These are phyloP conservation scores for Passer domesticus DNA, from an alignment of 2,113 vertebrate genomes.

Conservation along the genomic window DNA sequence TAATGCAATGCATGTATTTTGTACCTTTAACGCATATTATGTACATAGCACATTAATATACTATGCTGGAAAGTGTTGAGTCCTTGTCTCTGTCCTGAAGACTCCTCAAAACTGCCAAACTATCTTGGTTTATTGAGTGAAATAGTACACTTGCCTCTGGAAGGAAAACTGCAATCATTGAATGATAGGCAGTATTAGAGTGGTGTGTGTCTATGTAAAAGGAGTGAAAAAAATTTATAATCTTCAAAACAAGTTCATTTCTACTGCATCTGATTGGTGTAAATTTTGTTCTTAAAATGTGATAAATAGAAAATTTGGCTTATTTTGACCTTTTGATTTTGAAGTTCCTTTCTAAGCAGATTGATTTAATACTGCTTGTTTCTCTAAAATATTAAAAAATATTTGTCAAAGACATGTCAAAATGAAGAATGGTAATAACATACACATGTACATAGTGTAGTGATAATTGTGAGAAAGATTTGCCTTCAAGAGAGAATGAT, in stretches of 20 bases:
- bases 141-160: neutral
- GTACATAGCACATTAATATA: neutral
- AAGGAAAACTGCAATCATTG: neutral
- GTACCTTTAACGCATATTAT: neutral
- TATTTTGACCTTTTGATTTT: neutral
- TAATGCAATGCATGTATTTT: neutral
- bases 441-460: neutral
- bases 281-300: neutral
- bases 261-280: neutral
- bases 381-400: neutral
- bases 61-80: neutral
- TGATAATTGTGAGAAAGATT: neutral
- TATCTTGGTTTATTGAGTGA: neutral
- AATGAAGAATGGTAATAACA: neutral
- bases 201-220: neutral
- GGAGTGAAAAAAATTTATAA: neutral
- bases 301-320: neutral
- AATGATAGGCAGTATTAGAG: neutral
- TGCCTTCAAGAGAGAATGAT: neutral
- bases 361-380: slow-evolving; percentile 7
- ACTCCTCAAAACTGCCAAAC: neutral
- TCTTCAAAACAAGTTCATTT: neutral
- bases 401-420: neutral
- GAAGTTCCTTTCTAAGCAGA: neutral
- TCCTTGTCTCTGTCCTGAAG: neutral